Evolutionary conservation across 2,113 vertebrate species (phyloP).

Genomic region (Mionectes macconnelli): DNA sequence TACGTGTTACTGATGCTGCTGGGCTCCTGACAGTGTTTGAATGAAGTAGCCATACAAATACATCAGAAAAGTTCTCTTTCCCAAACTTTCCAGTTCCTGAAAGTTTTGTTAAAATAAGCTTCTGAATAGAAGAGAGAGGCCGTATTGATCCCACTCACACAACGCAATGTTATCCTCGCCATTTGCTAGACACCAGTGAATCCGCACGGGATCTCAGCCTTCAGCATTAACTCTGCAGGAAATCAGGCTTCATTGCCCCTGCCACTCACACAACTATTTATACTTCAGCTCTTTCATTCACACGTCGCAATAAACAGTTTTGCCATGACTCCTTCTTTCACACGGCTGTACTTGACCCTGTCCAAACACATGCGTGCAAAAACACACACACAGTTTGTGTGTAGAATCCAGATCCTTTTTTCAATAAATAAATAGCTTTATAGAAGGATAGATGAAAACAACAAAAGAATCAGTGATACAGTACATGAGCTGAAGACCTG

Average conservation of each 20-base stretch:
- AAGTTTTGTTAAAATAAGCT: conserved; percentile 34
- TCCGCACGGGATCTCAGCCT: not conserved
- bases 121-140: not conserved
- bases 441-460: not conserved
- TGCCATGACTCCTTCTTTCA: conserved; percentile 18
- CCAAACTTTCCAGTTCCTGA: not conserved
- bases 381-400: not conserved
- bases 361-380: not conserved
- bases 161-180: not conserved
- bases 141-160: not conserved
- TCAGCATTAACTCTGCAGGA: not conserved
- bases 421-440: conserved; percentile 11
- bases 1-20: not conserved
- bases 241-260: conserved; percentile 50
- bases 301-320: conserved; percentile 20
- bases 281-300: conserved; percentile 32
- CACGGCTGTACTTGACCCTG: conserved; percentile 23
- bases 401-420: not conserved
- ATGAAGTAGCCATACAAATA: not conserved
- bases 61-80: not conserved
- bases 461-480: not conserved
- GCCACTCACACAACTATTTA: conserved; percentile 52
- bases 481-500: not conserved
- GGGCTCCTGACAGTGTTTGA: not conserved
- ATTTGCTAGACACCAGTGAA: not conserved